Evolutionary conservation across 2,113 vertebrate species (phyloP).

Genomic region (Saccopteryx leptura): DNA sequence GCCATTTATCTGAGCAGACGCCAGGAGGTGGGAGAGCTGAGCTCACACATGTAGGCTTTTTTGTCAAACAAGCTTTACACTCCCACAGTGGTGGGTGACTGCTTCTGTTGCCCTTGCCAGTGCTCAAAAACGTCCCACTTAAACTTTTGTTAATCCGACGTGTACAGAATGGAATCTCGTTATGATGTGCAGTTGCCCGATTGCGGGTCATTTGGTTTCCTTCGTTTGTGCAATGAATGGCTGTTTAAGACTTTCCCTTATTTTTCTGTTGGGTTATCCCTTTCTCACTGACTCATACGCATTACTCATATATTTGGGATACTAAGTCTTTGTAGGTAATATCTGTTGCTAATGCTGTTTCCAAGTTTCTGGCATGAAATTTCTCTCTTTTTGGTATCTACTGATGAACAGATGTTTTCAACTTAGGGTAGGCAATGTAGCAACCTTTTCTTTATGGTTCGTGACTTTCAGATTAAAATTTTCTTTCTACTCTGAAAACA

Average conservation of each 20-base stretch:
- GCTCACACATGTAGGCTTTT: not conserved
- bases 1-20: not conserved
- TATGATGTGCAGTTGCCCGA: not conserved
- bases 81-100: not conserved
- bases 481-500: slow-evolving; percentile 6
- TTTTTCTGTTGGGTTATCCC: not conserved
- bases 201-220: not conserved
- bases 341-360: not conserved
- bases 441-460: not conserved
- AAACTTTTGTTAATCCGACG: not conserved
- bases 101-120: not conserved
- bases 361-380: not conserved
- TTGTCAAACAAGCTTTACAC: not conserved
- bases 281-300: not conserved
- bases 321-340: not conserved
- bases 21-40: not conserved
- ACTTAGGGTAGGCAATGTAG: not conserved
- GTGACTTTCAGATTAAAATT: not conserved
- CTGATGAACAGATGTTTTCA: not conserved
- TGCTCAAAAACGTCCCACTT: not conserved
- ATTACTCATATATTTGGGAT: not conserved
- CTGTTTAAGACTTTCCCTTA: not conserved
- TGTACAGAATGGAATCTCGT: not conserved
- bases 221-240: not conserved
- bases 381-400: not conserved